A percentile compares a stretch with the other conserved stretches of the same genome.
Conservation (phyloP, 2,797 vertebrate species). For the Sebastes goodei region DNA sequence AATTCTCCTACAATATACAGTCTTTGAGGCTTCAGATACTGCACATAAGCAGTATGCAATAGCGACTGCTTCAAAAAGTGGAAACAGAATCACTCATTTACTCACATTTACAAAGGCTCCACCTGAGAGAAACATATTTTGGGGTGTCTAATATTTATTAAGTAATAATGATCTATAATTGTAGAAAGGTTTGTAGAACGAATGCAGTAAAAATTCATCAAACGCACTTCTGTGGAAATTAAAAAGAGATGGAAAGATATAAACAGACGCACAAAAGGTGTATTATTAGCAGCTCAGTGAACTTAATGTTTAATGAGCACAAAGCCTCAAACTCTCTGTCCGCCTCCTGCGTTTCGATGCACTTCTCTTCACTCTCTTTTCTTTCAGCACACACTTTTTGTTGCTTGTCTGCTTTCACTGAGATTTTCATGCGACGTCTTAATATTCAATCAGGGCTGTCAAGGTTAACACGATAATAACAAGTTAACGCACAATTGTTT, state of each 20-base stretch:
- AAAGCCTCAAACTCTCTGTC: neutral
- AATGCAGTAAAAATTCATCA: neutral
- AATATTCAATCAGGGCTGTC: too few relatives aligned
- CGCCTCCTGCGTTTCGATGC: neutral
- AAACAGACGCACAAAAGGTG: neutral
- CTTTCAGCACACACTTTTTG: neutral
- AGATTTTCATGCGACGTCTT: neutral
- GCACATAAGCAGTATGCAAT: too few relatives aligned
- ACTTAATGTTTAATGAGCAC: neutral
- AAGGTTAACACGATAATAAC: too few relatives aligned
- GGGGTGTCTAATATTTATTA: neutral
- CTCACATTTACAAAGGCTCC: neutral
- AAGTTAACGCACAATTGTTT: too few relatives aligned
- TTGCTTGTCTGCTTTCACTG: neutral
- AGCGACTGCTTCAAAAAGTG: neutral
- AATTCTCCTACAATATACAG: neutral
- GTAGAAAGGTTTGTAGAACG: neutral
- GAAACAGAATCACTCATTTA: neutral
- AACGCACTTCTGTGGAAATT: neutral
- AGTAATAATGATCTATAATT: neutral
- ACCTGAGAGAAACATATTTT: neutral
- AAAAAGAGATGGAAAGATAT: neutral
- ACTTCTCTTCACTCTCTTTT: neutral
- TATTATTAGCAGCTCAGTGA: neutral
- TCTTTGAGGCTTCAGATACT: neutral